Evolutionary conservation across 2,113 vertebrate genomes (phyloP).

Genomic region (Xenus cinereus): DNA sequence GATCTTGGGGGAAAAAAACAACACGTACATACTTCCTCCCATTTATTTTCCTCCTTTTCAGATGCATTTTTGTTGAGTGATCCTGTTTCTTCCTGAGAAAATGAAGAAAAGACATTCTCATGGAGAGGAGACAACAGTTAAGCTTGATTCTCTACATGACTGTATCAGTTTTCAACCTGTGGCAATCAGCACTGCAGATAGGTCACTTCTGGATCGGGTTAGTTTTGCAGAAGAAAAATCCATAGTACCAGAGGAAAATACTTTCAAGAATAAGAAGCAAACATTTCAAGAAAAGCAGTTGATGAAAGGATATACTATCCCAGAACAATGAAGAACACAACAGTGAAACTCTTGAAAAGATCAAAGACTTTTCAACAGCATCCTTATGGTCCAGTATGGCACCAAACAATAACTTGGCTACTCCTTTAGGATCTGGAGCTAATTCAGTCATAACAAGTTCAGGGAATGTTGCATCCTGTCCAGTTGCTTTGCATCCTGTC

Average conservation of each 20-base stretch:
- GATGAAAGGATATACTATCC: not conserved
- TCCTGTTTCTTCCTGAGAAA: not conserved
- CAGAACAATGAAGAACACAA: not conserved
- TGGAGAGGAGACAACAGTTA: not conserved
- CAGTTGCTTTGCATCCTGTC: not conserved
- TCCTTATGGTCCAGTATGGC: not conserved
- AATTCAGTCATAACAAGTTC: not conserved
- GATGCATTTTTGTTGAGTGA: not conserved
- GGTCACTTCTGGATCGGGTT: not conserved
- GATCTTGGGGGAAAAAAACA: not conserved
- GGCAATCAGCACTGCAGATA: not conserved
- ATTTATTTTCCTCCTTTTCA: not conserved
- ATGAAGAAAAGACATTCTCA: not conserved
- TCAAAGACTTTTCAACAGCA: not conserved
- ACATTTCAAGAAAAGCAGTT: not conserved
- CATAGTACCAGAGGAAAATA: not conserved
- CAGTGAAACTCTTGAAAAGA: not conserved
- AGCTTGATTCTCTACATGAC: not conserved
- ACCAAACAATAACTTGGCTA: not conserved
- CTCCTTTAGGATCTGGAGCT: not conserved
- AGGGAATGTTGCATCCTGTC: not conserved
- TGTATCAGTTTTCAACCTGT: not conserved
- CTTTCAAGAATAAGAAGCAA: not conserved
- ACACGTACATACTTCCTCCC: rapidly evolving
- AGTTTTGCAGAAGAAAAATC: not conserved